A percentile compares a stretch with the other conserved stretches of the same genome.
These are phyloP conservation scores for Diorhabda carinulata DNA, from an alignment of 1,140 invertebrate genomes.

Conservation along the genomic window DNA sequence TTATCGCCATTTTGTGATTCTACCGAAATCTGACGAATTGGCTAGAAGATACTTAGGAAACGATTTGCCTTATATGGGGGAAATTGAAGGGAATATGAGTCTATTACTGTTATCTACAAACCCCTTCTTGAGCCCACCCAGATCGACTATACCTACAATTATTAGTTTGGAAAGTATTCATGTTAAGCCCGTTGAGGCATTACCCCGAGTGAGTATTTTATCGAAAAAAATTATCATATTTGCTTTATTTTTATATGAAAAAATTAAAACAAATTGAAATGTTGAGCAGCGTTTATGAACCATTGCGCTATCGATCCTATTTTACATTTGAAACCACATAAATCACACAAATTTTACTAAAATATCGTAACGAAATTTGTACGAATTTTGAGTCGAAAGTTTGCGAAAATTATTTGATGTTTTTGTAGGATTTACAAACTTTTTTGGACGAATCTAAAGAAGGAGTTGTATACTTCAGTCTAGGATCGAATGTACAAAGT, in stretches of 20 bases:
- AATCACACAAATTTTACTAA: not conserved
- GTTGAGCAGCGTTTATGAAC: no score
- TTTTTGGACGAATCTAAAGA: constrained; percentile 43
- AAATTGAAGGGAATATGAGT: constrained; percentile 51
- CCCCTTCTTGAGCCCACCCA: constrained; percentile 48
- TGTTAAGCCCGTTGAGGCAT: constrained; percentile 42
- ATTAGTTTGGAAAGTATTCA: constrained; percentile 52
- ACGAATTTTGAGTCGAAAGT: not conserved
- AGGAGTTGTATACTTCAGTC: constrained; percentile 53
- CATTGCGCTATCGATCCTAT: not conserved
- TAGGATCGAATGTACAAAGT: constrained; percentile 51
- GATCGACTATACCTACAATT: constrained; percentile 49
- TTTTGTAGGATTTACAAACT: constrained; percentile 40
- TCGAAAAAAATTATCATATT: not conserved
- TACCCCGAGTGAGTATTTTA: constrained; percentile 45
- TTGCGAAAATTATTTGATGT: not conserved
- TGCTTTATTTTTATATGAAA: not conserved
- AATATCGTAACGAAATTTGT: not conserved
- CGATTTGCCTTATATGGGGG: constrained; percentile 46
- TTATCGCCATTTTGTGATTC: constrained; percentile 30
- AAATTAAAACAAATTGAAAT: not conserved
- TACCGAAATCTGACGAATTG: constrained; percentile 37
- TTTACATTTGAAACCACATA: not conserved
- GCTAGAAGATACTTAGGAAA: constrained; percentile 47
- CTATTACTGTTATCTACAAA: constrained; percentile 53